Base-by-base conservation (phyloP, 2,797 vertebrate species). In the Esox lucius region DNA sequence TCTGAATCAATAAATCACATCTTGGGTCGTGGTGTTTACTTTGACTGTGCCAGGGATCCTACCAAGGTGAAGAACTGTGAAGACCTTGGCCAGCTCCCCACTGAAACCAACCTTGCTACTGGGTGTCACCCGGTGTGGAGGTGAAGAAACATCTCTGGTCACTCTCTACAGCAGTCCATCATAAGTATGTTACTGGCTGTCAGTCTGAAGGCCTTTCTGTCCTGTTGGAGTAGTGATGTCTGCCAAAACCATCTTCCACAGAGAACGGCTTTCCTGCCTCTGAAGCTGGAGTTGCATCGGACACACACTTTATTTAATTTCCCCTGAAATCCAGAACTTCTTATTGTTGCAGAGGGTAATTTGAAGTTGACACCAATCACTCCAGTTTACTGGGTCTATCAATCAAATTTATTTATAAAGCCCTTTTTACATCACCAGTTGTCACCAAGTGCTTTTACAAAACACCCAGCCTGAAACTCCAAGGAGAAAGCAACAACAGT, bases 71-170 rank as follows among this genome's bases (percentile, higher is more conserved):
- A 26, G 62, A 31, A 13, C 24, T 28, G 2, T 16, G 13, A 28
- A 19, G 64, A 66, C 31, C 74, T 68, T 33, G 51, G 59, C 70
- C 39, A 39, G 66, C 0, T 0, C 68, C 77, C n/a, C 62, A 77
- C 71, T 71, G 15, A 12, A 46, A 71, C 19, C 22, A 24, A 26
- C 17, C 65, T 70, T 76, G 75, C 77, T 78, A 71, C 80, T 75
- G 74, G 73, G 83, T 81, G 82, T 81, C 79, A 85, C 73, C 78
- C 56, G 72, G 76, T 33, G 53, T 74, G 76, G 75, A 78, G 75
- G 70, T 82, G 53, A 68, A 42, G 39, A 68, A 39, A 22, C 24
- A 68, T 13, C 46, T 22, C 22, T 46, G 24, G 22, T 26, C 67
- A 46, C 4, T 22, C n/a, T 42, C n/a, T n/a, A 67, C 28, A 17